These are phyloP conservation scores for Saccopteryx leptura DNA, from an alignment of 2,113 vertebrate genomes.

Conservation along the genomic window DNA sequence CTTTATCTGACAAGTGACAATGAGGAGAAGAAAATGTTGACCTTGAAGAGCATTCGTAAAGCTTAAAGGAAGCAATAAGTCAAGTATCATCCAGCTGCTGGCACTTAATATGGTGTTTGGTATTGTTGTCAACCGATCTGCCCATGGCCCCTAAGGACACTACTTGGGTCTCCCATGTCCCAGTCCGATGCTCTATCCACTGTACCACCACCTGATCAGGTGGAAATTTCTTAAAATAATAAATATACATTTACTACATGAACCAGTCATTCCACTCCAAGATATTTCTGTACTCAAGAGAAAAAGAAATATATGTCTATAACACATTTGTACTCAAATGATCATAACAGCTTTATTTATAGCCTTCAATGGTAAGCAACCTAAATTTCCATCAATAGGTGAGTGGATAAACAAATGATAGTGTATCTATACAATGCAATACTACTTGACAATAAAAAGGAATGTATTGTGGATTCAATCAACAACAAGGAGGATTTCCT, in stretches of 20 bases:
- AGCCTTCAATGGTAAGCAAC: neutral
- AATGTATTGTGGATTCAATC: neutral
- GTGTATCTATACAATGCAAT: neutral
- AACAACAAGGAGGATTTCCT: neutral
- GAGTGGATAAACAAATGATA: too few relatives aligned
- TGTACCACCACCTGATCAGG: too few relatives aligned
- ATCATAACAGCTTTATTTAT: constrained; percentile 35
- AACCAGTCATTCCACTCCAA: neutral
- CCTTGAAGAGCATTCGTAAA: too few relatives aligned
- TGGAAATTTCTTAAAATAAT: neutral
- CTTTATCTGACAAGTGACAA: too few relatives aligned
- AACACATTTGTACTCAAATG: neutral
- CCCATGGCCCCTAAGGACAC: too few relatives aligned
- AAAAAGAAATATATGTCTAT: neutral
- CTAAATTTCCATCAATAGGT: neutral
- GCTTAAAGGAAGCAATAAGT: too few relatives aligned
- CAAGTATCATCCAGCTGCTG: too few relatives aligned
- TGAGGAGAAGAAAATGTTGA: too few relatives aligned
- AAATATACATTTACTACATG: neutral
- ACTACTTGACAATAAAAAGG: neutral
- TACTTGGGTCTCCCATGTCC: too few relatives aligned
- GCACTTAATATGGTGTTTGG: too few relatives aligned
- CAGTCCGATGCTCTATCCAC: too few relatives aligned
- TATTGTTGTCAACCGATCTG: too few relatives aligned
- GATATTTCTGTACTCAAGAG: neutral